Conservation (phyloP, 2,888 invertebrate species). For the Microctonus brassicae region DNA sequence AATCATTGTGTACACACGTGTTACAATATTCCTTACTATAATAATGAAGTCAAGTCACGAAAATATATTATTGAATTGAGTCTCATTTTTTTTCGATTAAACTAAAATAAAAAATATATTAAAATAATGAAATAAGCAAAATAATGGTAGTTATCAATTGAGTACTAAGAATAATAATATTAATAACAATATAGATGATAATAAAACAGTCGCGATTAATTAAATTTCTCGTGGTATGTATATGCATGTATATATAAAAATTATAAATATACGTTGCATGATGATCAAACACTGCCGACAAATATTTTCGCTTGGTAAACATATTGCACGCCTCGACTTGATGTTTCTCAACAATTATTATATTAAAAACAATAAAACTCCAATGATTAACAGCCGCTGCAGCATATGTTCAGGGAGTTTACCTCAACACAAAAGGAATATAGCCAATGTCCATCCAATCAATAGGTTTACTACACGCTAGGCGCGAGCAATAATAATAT, state of each 20-base stretch:
- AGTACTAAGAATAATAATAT: too few species aligned
- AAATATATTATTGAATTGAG: background rate
- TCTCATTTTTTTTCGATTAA: background rate
- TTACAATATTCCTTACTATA: constrained; percentile 28
- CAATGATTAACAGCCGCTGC: constrained; percentile 56
- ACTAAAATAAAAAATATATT: background rate
- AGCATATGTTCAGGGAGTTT: constrained; percentile 43
- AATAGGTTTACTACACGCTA: constrained; percentile 55
- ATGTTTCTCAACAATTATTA: background rate
- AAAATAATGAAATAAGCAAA: background rate
- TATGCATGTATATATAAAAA: background rate
- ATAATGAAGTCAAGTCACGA: constrained; percentile 2
- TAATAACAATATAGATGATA: background rate
- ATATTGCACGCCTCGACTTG: constrained; percentile 27
- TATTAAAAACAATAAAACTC: constrained; percentile 32
- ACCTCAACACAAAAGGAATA: constrained; percentile 44
- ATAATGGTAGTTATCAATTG: background rate
- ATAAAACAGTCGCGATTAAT: background rate
- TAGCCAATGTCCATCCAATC: constrained; percentile 61
- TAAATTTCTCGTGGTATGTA: background rate
- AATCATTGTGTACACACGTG: constrained; percentile 41
- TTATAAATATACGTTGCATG: background rate
- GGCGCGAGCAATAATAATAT: constrained; percentile 42
- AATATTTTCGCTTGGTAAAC: constrained; percentile 27
- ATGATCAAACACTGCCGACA: background rate